These are phyloP conservation scores for Hymenopus coronatus DNA, from an alignment of 2,888 invertebrate species.

Conservation along the genomic window DNA sequence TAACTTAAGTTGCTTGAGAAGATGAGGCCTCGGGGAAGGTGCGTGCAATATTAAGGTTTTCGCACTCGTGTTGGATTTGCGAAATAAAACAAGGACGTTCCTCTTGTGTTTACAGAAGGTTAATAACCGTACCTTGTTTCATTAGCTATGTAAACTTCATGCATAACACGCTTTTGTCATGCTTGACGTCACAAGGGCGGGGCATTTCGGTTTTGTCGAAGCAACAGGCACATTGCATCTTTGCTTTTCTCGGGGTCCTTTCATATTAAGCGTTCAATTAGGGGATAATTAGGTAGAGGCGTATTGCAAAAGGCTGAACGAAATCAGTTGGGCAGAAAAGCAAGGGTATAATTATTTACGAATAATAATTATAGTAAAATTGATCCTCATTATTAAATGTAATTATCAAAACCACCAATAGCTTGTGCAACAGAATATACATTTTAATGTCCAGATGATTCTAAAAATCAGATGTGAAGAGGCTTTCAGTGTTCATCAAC, in stretches of 20 bases:
- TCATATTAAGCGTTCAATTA: no score
- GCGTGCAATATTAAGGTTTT: background rate
- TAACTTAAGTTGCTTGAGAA: background rate
- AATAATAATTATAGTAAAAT: no score
- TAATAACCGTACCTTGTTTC: background rate
- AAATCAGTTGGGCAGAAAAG: no score
- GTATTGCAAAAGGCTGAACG: no score
- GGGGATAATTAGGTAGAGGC: no score
- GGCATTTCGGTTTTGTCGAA: background rate
- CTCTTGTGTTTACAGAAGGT: background rate
- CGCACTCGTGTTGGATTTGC: background rate
- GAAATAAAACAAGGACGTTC: background rate
- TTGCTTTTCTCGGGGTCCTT: background rate
- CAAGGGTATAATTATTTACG: no score
- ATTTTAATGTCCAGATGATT: no score
- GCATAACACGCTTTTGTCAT: background rate
- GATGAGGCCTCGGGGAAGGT: background rate
- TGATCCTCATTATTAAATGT: no score
- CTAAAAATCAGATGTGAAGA: no score
- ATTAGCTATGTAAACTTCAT: background rate
- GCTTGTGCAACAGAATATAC: no score
- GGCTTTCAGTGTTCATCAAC: no score
- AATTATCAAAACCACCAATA: no score
- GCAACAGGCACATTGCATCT: background rate
- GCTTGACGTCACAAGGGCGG: background rate